These are phyloP conservation scores for Lasioglossum figueresi DNA, from an alignment of 2,888 invertebrate genomes.

Conservation along the genomic window DNA sequence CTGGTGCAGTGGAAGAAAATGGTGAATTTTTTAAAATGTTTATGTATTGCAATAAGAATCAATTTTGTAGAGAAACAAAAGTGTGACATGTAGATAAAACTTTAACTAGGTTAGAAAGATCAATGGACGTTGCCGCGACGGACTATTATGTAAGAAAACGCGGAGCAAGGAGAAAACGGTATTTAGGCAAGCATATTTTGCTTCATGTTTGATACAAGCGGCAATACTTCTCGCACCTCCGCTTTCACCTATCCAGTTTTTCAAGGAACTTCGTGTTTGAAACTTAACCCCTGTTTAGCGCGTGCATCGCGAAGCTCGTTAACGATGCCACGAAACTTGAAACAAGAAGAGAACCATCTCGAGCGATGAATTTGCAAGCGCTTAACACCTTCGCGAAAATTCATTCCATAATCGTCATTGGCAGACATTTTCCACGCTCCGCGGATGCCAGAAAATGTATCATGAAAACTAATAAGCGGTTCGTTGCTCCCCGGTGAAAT, in stretches of 20 bases:
- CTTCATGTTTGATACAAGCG: background rate
- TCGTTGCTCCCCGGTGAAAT: background rate
- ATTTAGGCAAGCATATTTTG: background rate
- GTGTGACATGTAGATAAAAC: background rate
- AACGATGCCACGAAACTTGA: conserved; percentile 22
- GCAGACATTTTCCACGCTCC: background rate
- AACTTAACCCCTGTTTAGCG: conserved; percentile 28
- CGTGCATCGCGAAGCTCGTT: conserved; percentile 25
- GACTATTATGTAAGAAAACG: background rate
- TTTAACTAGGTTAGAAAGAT: background rate
- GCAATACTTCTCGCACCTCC: background rate
- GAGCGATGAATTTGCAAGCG: conserved; percentile 12
- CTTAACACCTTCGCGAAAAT: conserved; percentile 4
- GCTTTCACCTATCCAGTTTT: background rate
- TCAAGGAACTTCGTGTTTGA: conserved; percentile 17
- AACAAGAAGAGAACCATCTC: conserved; percentile 1
- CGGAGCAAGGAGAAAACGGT: background rate
- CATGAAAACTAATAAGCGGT: background rate
- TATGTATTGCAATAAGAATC: background rate
- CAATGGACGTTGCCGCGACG: too few species aligned
- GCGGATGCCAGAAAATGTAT: background rate
- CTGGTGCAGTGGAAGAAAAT: background rate
- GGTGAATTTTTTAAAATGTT: background rate
- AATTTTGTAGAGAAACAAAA: background rate
- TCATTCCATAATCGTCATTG: background rate